These are phyloP conservation scores for Tinea pellionella DNA, from an alignment of 2,888 invertebrate species.

Conservation along the genomic window DNA sequence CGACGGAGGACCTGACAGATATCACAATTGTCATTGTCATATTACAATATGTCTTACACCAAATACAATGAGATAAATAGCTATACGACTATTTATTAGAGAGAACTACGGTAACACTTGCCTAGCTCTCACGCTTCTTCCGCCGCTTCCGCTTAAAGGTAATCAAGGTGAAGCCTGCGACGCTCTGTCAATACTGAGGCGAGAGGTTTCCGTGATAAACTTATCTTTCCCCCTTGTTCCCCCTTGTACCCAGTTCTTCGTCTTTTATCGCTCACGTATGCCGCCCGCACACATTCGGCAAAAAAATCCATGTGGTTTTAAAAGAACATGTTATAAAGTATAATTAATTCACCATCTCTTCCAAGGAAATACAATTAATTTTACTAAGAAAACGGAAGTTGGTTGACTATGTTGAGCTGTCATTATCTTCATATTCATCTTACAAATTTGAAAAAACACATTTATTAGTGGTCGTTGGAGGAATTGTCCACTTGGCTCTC, in stretches of 20 bases:
- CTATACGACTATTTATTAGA: too few species aligned
- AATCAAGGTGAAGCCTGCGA: constrained; percentile 61
- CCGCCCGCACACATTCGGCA: constrained; percentile 17
- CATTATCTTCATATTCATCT: constrained; percentile 11
- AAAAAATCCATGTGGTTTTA: constrained; percentile 15
- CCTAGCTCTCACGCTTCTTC: constrained; percentile 42
- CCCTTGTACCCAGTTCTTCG: constrained; percentile 33
- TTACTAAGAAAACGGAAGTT: not conserved
- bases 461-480: constrained; percentile 20
- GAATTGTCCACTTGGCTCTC: constrained; percentile 52
- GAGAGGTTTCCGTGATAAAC: constrained; percentile 67
- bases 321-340: constrained; percentile 19
- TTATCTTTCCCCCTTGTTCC: constrained; percentile 44
- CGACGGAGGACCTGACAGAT: too few species aligned
- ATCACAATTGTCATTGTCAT: too few species aligned
- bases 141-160: constrained; percentile 55
- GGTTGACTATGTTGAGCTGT: constrained; percentile 2
- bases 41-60: too few species aligned
- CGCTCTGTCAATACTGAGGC: constrained; percentile 65
- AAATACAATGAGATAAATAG: too few species aligned
- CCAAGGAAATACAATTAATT: not conserved
- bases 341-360: not conserved
- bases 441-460: constrained; percentile 12
- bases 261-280: constrained; percentile 59
- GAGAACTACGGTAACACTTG: constrained; percentile 31